These are phyloP conservation scores for Aspidiotus rigidus DNA, from an alignment of 2,888 invertebrate genomes.

Conservation along the genomic window DNA sequence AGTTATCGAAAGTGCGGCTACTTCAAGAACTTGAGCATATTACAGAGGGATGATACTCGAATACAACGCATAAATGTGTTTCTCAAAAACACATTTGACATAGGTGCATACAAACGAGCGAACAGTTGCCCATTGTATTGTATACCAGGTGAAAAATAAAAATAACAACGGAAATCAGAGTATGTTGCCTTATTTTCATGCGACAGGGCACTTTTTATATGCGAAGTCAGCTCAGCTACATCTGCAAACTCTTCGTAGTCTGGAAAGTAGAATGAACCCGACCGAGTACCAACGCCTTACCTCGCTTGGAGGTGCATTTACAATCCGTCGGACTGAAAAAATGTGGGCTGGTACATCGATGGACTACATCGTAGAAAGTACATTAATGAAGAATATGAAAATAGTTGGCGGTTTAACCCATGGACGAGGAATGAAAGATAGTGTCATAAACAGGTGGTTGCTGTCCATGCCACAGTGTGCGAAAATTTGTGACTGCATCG, in stretches of 20 bases:
- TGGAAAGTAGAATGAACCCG: not conserved
- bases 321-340: not conserved
- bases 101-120: no score
- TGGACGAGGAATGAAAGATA: not conserved
- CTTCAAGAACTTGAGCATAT: no score
- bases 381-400: not conserved
- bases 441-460: not conserved
- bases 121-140: no score
- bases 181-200: not conserved
- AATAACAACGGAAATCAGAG: not conserved
- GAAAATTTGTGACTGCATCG: not conserved
- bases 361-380: not conserved
- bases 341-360: not conserved
- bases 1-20: no score
- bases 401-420: not conserved
- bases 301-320: not conserved
- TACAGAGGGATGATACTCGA: no score
- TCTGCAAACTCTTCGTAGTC: not conserved
- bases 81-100: no score
- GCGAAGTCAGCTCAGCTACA: not conserved
- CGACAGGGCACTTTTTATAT: not conserved
- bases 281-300: not conserved
- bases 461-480: conserved; percentile 1
- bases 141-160: no score
- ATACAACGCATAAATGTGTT: no score